Evolutionary conservation across 2,113 vertebrate species (phyloP).

Genomic region (Chaetorhynchus papuensis): DNA sequence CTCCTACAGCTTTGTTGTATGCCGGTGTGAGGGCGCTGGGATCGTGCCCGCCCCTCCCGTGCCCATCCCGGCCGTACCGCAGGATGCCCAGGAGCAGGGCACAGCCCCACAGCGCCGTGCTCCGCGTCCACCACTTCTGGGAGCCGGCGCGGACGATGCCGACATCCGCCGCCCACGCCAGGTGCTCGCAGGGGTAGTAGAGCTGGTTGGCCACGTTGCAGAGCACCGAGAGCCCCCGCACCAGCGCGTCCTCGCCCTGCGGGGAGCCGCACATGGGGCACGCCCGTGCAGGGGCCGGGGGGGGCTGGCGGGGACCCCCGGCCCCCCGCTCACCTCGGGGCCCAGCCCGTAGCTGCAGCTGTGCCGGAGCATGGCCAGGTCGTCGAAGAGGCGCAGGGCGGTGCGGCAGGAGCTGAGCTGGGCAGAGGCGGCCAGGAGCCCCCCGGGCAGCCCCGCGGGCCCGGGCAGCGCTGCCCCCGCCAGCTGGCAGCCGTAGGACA

Average conservation of each 20-base stretch:
- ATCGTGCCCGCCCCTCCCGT: fast-evolving
- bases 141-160: constrained; percentile 74
- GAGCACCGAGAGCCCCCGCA: constrained; percentile 84
- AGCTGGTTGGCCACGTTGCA: constrained; percentile 88
- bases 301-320: fast-evolving
- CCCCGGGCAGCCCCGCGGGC: constrained; percentile 65
- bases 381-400: constrained; percentile 88
- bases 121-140: constrained; percentile 84
- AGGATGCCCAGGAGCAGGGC: constrained; percentile 84
- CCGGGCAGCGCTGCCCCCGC: constrained; percentile 81
- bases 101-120: constrained; percentile 80
- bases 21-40: not conserved
- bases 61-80: constrained; percentile 68
- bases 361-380: constrained; percentile 84
- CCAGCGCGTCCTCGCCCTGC: constrained; percentile 81
- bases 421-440: constrained; percentile 81
- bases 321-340: constrained; percentile 67
- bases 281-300: fast-evolving
- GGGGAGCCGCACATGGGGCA: not conserved
- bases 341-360: constrained; percentile 85
- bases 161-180: constrained; percentile 90
- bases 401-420: constrained; percentile 89
- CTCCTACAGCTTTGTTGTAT: fast-evolving
- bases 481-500: constrained; percentile 87
- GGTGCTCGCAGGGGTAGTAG: constrained; percentile 94